Evolutionary conservation across 1,140 invertebrate species (phyloP).

Genomic region (Dreissena polymorpha): DNA sequence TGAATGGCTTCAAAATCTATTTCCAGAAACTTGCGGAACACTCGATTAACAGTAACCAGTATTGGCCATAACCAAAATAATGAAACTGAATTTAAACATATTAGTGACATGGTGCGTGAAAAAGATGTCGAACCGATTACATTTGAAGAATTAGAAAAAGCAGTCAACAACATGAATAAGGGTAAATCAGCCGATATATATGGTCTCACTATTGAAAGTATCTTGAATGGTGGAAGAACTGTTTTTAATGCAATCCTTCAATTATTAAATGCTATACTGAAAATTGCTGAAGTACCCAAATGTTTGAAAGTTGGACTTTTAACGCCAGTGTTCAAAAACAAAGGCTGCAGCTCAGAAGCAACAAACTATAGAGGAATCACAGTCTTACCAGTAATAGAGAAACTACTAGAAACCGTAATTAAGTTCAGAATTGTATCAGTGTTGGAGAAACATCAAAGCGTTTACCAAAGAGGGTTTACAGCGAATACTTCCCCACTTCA

Average conservation of each 20-base stretch:
- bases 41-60: neutral
- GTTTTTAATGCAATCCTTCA: neutral
- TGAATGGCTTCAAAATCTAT: neutral
- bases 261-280: neutral
- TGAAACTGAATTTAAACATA: neutral
- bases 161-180: neutral
- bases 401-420: slow-evolving; percentile 19
- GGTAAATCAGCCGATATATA: slow-evolving; percentile 4
- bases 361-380: slow-evolving; percentile 40
- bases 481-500: slow-evolving; percentile 14
- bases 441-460: slow-evolving; percentile 1
- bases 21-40: neutral
- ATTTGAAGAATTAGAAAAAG: neutral
- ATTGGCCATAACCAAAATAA: neutral
- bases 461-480: slow-evolving; percentile 32
- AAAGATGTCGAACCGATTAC: neutral
- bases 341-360: neutral
- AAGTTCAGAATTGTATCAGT: neutral
- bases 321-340: slow-evolving; percentile 39
- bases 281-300: neutral
- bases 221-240: neutral
- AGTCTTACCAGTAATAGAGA: slow-evolving; percentile 1
- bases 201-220: slow-evolving; percentile 6
- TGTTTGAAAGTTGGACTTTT: slow-evolving; percentile 25
- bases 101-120: neutral